Base-by-base conservation (phyloP, 2,888 invertebrate species). In the Didymodactylos carnosus region DNA sequence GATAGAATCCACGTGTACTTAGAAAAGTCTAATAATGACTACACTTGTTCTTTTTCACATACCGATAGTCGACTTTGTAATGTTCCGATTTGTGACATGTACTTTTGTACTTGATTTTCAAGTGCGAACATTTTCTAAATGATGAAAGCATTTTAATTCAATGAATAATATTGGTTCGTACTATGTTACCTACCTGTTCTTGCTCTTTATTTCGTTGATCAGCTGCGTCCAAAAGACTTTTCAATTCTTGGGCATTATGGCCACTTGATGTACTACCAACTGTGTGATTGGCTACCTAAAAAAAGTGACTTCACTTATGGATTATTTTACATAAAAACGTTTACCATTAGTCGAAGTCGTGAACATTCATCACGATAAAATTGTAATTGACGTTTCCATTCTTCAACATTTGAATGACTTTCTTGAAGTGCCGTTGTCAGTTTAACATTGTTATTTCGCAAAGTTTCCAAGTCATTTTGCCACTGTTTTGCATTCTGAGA, bases 401-500 rank as follows among this genome's bases (percentile, higher is more conserved):
- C 94, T 81, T 95, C 95, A 39, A 95, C 95, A 83, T 95, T 95
- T 75, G 94, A 91, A 41, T 94, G 94, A 80, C 92, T 93, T 80
- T 90, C 90, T 84, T 95, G 94, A 75, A 95, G 87, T 25, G 95
- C 94, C 79, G 92, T 92, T 11, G 95, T 95, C 80, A 97, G 86
- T 77, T 94, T 88, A 43, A 91, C 88, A 84, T 95, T 97, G 85
- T 94, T 95, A 81, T 91, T 94, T 86, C 95, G 95, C 78, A 97
- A 85, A 2, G 94, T 94, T 70, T 92, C 90, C 78, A 97, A 86
- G 84, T 97, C 95, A 53, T 94, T 90, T 86, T 95, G 95, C 95
- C 95, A 95, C 83, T 95, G 94, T 85, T 94, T 95, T 14, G 94
- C 94, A 85, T 95, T 95, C 51, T 94, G 91, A 71, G 94, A 94